Evolutionary conservation across 2,888 invertebrate genomes (phyloP).

Genomic region (Cabera pusaria): DNA sequence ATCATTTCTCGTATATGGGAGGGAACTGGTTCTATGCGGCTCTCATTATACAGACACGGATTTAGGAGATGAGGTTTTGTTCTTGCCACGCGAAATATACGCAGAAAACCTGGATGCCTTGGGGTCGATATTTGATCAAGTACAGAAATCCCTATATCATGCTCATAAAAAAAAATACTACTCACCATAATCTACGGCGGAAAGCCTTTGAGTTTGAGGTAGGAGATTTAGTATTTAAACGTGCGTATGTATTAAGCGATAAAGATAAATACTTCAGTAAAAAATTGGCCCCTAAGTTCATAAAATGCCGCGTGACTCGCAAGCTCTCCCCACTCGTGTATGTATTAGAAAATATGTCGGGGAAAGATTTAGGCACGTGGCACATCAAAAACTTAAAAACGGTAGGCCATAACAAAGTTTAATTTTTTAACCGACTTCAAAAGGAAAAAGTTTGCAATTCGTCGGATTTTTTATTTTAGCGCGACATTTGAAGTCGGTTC

Average conservation of each 20-base stretch:
- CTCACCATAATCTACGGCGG: background rate
- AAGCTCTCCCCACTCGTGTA: no score
- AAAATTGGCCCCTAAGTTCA: background rate
- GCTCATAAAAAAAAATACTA: background rate
- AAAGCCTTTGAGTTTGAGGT: background rate
- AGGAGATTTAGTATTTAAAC: background rate
- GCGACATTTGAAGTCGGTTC: no score
- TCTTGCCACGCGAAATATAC: no score
- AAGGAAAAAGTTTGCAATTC: no score
- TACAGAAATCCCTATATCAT: background rate
- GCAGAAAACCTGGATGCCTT: background rate
- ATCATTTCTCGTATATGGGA: background rate
- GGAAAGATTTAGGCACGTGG: no score
- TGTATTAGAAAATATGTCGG: no score
- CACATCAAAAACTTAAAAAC: no score
- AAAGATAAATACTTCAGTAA: background rate
- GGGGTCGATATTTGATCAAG: no score
- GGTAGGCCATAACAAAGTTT: no score
- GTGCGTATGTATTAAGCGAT: background rate
- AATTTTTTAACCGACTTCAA: no score
- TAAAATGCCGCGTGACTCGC: background rate
- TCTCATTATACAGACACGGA: background rate
- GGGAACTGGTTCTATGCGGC: conserved; percentile 1
- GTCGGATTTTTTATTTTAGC: no score
- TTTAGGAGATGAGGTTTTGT: no score